Conservation (phyloP, 2,113 vertebrate species). For the Anolis sagrei region DNA sequence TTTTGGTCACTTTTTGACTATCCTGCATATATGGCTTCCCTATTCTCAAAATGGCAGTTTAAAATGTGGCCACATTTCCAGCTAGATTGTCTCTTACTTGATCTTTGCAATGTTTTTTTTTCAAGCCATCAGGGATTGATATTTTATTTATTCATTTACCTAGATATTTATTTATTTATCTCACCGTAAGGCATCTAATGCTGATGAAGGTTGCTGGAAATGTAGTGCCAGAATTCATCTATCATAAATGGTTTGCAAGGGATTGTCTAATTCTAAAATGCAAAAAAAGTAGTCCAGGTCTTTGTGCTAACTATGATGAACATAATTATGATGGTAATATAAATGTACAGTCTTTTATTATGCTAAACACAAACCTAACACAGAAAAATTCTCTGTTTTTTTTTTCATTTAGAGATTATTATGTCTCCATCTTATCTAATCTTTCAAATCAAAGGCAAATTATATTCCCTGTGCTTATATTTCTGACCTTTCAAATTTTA, state of each 20-base stretch:
- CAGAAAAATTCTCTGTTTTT: slow-evolving; percentile 42
- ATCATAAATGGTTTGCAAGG: slow-evolving; percentile 38
- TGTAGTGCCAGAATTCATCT: slow-evolving; percentile 25
- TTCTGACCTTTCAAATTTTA: slow-evolving; percentile 45
- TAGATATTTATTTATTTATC: not conserved
- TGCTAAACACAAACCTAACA: slow-evolving; percentile 63
- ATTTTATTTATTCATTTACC: not conserved
- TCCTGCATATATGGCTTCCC: not conserved
- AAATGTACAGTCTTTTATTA: slow-evolving; percentile 49
- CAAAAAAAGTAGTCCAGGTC: slow-evolving; percentile 41
- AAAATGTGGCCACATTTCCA: not conserved
- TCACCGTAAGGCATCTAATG: not conserved
- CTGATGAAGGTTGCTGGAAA: not conserved
- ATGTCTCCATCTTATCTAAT: slow-evolving; percentile 71
- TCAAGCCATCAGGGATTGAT: not conserved
- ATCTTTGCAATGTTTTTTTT: not conserved
- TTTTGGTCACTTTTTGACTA: not conserved
- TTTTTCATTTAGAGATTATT: slow-evolving; percentile 38
- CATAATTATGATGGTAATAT: slow-evolving; percentile 36
- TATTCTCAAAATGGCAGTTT: not conserved
- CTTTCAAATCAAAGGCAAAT: slow-evolving; percentile 62
- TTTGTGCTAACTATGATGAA: not conserved
- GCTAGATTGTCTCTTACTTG: slow-evolving; percentile 8
- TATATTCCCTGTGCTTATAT: slow-evolving; percentile 26
- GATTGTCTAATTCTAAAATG: slow-evolving; percentile 40